These are phyloP conservation scores for Drosophila robusta DNA, from an alignment of 2,888 invertebrate genomes.

Conservation along the genomic window DNA sequence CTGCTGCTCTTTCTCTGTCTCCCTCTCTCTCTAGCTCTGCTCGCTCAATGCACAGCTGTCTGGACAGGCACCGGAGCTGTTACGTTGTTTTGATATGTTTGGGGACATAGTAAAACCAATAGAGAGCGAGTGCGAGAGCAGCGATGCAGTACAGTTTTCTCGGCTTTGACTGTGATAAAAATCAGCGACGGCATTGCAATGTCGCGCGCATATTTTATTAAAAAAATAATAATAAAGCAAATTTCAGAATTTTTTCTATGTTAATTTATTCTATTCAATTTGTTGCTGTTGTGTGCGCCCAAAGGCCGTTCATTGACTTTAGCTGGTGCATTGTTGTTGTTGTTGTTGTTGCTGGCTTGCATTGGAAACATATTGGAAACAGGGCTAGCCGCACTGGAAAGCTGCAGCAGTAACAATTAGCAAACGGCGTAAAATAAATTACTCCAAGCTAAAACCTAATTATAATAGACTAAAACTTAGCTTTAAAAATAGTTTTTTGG, in stretches of 20 bases:
- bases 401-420: slow-evolving; percentile 2
- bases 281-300: slow-evolving; percentile 15
- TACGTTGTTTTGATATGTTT: slow-evolving; percentile 53
- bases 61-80: slow-evolving; percentile 45
- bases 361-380: slow-evolving; percentile 48
- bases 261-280: slow-evolving; percentile 44
- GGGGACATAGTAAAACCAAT: slow-evolving; percentile 14
- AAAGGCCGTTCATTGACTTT: slow-evolving; percentile 78
- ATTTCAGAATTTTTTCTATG: slow-evolving; percentile 39
- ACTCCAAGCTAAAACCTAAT: neutral
- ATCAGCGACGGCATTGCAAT: slow-evolving; percentile 62
- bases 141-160: slow-evolving; percentile 72
- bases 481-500: no score
- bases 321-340: slow-evolving; percentile 23
- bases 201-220: slow-evolving; percentile 59
- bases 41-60: slow-evolving; percentile 63
- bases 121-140: slow-evolving; percentile 1
- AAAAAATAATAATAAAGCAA: slow-evolving; percentile 37
- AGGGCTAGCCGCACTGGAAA: slow-evolving; percentile 32
- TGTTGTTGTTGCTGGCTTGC: slow-evolving; percentile 13
- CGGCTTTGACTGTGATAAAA: slow-evolving; percentile 62
- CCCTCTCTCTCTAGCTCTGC: slow-evolving; percentile 7
- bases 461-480: no score
- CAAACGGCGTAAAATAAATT: neutral
- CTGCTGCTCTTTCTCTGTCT: slow-evolving; percentile 24